Conservation (phyloP, 2,797 vertebrate species). For the Onychomys arenicola region DNA sequence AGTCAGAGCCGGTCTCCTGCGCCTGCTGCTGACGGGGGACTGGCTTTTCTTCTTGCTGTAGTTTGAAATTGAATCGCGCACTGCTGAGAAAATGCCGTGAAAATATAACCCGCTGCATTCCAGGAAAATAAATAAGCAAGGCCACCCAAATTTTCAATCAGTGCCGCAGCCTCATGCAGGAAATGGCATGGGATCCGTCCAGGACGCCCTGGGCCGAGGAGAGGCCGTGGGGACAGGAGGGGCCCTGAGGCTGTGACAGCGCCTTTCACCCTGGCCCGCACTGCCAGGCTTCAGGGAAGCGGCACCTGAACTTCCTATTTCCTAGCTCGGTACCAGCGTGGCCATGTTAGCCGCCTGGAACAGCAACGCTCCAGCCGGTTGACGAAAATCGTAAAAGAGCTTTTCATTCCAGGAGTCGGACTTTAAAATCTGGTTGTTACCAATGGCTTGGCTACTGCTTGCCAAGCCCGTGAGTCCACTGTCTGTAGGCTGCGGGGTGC, state of each 20-base stretch:
- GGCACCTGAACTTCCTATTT: constrained; percentile 87
- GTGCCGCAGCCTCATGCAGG: constrained; percentile 96
- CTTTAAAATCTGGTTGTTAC: constrained; percentile 29
- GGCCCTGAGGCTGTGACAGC: constrained; percentile 86
- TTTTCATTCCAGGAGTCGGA: constrained; percentile 75
- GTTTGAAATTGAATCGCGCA: constrained; percentile 94
- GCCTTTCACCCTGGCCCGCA: constrained; percentile 85
- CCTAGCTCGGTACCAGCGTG: constrained; percentile 84
- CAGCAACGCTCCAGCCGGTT: constrained; percentile 76
- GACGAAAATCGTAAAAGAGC: constrained; percentile 73
- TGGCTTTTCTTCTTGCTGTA: constrained; percentile 87
- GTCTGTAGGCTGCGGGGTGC: background rate
- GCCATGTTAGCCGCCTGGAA: constrained; percentile 87
- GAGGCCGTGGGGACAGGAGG: constrained; percentile 89
- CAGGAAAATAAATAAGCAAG: constrained; percentile 99
- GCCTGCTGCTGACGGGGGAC: constrained; percentile 65
- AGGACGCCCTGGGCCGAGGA: constrained; percentile 89
- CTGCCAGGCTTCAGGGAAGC: constrained; percentile 85
- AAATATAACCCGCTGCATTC: constrained; percentile 98
- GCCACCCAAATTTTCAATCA: constrained; percentile 99
- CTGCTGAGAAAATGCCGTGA: constrained; percentile 98
- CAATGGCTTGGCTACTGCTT: background rate
- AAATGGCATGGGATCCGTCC: constrained; percentile 93
- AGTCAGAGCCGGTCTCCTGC: constrained; percentile 82
- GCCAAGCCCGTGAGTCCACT: background rate